Base-by-base conservation (phyloP, 2,113 vertebrate species). In the Corythornis cristatus region DNA sequence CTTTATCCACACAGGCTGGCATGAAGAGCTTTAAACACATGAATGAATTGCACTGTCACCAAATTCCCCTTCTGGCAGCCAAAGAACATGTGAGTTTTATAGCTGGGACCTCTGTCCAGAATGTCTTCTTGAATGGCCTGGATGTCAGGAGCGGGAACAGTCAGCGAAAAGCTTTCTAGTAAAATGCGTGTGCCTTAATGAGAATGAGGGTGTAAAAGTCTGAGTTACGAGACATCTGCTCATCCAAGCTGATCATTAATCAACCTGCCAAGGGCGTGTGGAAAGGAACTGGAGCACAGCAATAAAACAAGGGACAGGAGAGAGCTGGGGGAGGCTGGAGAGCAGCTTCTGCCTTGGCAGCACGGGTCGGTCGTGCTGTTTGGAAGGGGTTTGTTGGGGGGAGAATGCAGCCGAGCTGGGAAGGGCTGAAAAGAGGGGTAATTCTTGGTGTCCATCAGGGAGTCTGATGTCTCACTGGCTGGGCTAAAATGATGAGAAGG, bases 41-140 rank as follows among this genome's bases (percentile, higher is more conserved):
- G 68, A 95, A 89, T 94, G 61, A 86, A 74, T 94, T 93, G 90
- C 71, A 21, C 83, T 75, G 88, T 86, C 92, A 90, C 88, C 80
- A 42, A 88, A 88, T 92, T 91, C 80, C 33, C 9, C 3, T 83
- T 54, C 83, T 94, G 86, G 83, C 88, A 62, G 90, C 83, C 0
- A 1, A 37, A 77, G 70, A 84, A 64, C 61, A 22, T 42, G 88
- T n/a, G 86, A 92, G 48, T 96, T 95, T 95, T 92, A 86, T 78
- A 81, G 88, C 65, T 0, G 0, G 51, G 86, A 71, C 70, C 64
- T 95, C 83, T 91, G 64, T 95, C 56, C 68, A 31, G 68, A 86
- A 29, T 56, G 90, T 67, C 72, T 74, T 21, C 5, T 3, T 76
- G 71, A 92, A 35, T 15, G 66, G 42, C 25, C 4, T 4, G 64